These are phyloP conservation scores for Pyrocephalus nanus DNA, from an alignment of 2,797 vertebrate genomes.

Conservation along the genomic window DNA sequence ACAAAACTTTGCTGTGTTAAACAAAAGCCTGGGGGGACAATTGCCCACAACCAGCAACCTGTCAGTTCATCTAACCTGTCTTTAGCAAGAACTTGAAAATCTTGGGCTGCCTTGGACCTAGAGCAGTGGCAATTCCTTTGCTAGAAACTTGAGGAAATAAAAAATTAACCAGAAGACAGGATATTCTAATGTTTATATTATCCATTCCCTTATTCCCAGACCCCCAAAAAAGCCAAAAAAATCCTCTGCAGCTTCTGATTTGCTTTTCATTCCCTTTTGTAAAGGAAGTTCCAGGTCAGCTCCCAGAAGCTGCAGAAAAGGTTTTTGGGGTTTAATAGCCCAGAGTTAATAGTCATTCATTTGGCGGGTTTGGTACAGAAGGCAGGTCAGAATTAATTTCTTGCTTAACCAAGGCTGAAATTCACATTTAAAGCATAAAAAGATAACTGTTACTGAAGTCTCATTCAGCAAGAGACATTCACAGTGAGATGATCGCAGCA, in stretches of 20 bases:
- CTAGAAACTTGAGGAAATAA: neutral
- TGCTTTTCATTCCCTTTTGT: constrained; percentile 1
- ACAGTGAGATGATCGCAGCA: neutral
- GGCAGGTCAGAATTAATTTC: constrained; percentile 43
- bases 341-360: constrained; percentile 70
- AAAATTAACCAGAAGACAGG: neutral
- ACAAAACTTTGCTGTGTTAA: neutral
- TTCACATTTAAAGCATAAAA: constrained; percentile 19
- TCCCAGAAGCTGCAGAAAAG: constrained; percentile 63
- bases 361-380: constrained; percentile 37
- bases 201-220: neutral
- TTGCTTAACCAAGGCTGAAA: constrained; percentile 37
- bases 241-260: neutral
- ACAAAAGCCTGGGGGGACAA: neutral
- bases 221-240: neutral
- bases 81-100: neutral
- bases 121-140: neutral
- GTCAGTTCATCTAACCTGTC: neutral
- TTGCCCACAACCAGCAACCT: neutral
- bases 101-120: neutral
- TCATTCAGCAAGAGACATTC: constrained; percentile 17
- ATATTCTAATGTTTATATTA: neutral
- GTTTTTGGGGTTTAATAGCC: constrained; percentile 63
- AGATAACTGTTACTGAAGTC: neutral
- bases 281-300: constrained; percentile 66